Conservation (phyloP, 2,797 vertebrate species). For the Megalops cyprinoides region DNA sequence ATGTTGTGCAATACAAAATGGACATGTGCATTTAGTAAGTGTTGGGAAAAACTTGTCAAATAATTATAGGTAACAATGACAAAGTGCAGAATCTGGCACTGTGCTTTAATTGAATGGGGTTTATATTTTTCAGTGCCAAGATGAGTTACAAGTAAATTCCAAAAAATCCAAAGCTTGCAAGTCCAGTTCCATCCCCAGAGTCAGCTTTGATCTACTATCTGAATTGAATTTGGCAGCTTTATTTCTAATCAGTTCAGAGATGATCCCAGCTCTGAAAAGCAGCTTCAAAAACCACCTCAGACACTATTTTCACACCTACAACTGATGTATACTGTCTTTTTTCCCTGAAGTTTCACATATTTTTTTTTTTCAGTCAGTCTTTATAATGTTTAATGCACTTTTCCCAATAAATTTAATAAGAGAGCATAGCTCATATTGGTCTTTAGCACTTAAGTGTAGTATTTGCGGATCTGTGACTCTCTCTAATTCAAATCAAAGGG, state of each 20-base stretch:
- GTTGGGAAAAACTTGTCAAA: too few species aligned
- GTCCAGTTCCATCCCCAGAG: not conserved
- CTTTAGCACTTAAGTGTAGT: not conserved
- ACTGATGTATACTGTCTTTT: not conserved
- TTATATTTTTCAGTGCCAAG: not conserved
- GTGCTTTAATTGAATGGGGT: too few species aligned
- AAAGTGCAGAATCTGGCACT: too few species aligned
- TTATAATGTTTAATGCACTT: conserved; percentile 8
- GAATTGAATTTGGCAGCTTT: not conserved
- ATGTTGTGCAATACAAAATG: too few species aligned
- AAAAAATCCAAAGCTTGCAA: not conserved
- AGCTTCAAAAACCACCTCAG: conserved; percentile 9
- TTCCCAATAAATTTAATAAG: not conserved
- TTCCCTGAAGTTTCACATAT: not conserved
- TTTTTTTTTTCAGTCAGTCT: not conserved
- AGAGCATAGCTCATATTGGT: not conserved
- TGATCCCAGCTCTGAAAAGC: conserved; percentile 5
- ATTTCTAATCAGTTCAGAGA: conserved; percentile 1
- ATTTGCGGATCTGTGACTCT: conserved; percentile 4
- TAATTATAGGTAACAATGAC: too few species aligned
- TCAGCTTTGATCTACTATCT: not conserved
- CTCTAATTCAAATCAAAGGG: conserved; percentile 21
- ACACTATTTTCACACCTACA: too few species aligned
- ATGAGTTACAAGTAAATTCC: conserved; percentile 14
- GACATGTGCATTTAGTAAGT: too few species aligned